Conservation (phyloP, 2,888 invertebrate genomes). For the Flabesymbios commensalis region DNA sequence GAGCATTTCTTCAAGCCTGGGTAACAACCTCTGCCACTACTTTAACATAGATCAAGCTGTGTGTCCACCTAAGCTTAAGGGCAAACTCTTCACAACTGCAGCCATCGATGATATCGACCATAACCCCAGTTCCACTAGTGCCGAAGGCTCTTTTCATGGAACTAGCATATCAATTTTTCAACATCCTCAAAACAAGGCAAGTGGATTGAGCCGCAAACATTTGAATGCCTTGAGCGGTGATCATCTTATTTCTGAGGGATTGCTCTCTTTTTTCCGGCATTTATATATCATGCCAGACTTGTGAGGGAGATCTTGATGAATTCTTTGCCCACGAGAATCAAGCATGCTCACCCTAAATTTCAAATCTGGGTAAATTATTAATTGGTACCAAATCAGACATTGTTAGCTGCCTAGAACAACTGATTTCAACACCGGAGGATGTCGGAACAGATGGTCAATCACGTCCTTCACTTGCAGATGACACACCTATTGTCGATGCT, state of each 20-base stretch:
- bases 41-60: slow-evolving; percentile 21
- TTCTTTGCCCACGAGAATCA: slow-evolving; percentile 24
- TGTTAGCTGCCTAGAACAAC: slow-evolving; percentile 2
- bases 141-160: slow-evolving; percentile 32
- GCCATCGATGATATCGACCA: slow-evolving; percentile 36
- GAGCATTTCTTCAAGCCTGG: slow-evolving; percentile 20
- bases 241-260: slow-evolving; percentile 16
- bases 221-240: too few species aligned
- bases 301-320: slow-evolving; percentile 22
- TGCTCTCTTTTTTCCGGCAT: slow-evolving; percentile 8
- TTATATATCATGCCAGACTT: slow-evolving; percentile 15
- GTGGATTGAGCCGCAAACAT: slow-evolving; percentile 5
- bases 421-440: background rate
- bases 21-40: slow-evolving; percentile 13
- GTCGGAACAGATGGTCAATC: too few species aligned
- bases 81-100: slow-evolving; percentile 25
- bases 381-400: slow-evolving; percentile 16
- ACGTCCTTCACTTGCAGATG: too few species aligned
- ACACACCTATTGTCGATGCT: background rate
- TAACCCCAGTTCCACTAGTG: slow-evolving; percentile 30
- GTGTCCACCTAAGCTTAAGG: slow-evolving; percentile 23
- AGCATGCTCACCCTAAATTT: slow-evolving; percentile 17
- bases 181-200: slow-evolving; percentile 8
- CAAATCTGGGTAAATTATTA: slow-evolving; percentile 2
- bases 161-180: slow-evolving; percentile 29